Evolutionary conservation across 2,797 vertebrate genomes (phyloP).

Genomic region (Pipistrellus nathusii): DNA sequence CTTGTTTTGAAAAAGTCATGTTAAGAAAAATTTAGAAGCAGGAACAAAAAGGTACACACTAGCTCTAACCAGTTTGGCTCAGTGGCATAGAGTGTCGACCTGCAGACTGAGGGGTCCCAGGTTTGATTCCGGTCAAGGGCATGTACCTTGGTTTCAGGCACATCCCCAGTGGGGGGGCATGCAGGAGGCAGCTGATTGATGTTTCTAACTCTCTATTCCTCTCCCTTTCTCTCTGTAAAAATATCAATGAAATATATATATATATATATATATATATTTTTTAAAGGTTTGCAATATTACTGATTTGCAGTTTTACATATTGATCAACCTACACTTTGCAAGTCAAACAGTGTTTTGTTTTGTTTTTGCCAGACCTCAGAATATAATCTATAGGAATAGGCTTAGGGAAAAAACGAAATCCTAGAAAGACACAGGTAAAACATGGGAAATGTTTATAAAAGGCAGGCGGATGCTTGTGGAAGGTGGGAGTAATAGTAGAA

Average conservation of each 20-base stretch:
- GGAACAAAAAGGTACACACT: neutral
- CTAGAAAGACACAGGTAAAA: constrained; percentile 13
- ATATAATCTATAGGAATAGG: neutral
- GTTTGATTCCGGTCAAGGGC: too few species aligned
- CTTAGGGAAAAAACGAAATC: neutral
- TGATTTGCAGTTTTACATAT: neutral
- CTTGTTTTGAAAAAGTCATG: constrained; percentile 71
- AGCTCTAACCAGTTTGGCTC: too few species aligned
- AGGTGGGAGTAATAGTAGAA: neutral
- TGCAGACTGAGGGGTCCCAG: too few species aligned
- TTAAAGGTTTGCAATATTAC: neutral
- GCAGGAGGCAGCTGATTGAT: too few species aligned
- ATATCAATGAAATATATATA: too few species aligned
- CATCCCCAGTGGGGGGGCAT: too few species aligned
- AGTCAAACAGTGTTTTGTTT: neutral
- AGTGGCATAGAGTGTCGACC: too few species aligned
- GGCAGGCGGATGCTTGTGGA: neutral
- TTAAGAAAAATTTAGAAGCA: constrained; percentile 73
- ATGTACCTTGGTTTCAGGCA: too few species aligned
- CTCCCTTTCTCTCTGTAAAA: too few species aligned
- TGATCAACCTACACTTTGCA: neutral
- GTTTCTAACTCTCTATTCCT: too few species aligned
- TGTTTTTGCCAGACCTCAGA: neutral
- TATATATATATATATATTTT: too few species aligned
- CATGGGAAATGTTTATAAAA: neutral